Evolutionary conservation across 2,113 vertebrate species (phyloP).

Genomic region (Lathamus discolor): DNA sequence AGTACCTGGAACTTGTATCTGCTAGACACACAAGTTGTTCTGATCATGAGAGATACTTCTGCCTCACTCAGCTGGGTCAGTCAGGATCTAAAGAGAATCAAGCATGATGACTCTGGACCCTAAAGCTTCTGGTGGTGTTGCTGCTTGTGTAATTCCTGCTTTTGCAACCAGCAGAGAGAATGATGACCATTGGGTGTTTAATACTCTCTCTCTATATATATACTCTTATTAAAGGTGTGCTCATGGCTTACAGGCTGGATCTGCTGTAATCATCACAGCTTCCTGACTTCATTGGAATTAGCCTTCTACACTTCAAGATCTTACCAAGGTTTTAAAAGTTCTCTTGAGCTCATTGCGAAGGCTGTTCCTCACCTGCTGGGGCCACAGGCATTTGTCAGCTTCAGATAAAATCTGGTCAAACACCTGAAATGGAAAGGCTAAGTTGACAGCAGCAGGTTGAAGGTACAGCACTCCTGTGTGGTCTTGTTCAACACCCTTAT

Average conservation of each 20-base stretch:
- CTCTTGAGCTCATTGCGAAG: not conserved
- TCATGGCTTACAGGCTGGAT: not conserved
- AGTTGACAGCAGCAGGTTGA: not conserved
- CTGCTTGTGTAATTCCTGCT: not conserved
- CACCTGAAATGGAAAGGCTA: not conserved
- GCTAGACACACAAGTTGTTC: not conserved
- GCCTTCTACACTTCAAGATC: not conserved
- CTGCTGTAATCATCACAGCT: not conserved
- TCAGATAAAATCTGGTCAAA: not conserved
- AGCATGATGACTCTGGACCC: not conserved
- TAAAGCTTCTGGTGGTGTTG: not conserved
- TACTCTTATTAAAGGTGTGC: not conserved
- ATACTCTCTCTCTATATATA: not conserved
- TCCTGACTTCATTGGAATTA: not conserved
- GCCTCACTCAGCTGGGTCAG: not conserved
- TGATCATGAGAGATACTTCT: not conserved
- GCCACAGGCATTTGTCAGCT: fast-evolving
- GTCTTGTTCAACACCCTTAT: not conserved
- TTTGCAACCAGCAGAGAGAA: not conserved
- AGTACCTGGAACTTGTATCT: not conserved
- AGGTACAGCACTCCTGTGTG: not conserved
- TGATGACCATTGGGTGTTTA: not conserved
- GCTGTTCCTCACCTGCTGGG: not conserved
- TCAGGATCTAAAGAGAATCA: not conserved
- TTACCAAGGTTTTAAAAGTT: not conserved